Base-by-base conservation (phyloP, 2,888 invertebrate species). In the Meandrusa payeni region DNA sequence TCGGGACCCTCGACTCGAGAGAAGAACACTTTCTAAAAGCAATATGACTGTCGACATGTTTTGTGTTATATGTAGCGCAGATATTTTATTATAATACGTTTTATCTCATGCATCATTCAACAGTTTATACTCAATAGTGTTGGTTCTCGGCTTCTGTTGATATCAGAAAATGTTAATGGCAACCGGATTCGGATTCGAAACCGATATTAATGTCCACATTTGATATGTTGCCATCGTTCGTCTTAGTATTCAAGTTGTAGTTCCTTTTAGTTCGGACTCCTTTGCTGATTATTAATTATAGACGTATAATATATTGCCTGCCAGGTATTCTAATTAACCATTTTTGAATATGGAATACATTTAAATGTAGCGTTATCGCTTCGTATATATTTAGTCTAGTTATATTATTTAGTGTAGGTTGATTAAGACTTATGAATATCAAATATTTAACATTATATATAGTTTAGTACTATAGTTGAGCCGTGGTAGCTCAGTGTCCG, bases 81-180 rank as follows among this genome's bases (percentile, higher is more conserved):
- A n/a, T n/a, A n/a, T n/a, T n/a, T 28, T 13, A 32, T 24, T 40
- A 54, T 53, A 45, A 51, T 49, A 50, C 45, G 2, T 7, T 2
- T 40, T 53, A 38, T 43, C 69, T 78, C 68, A 78, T 81, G 73
- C 64, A 80, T 80, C 76, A 78, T 80, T 79, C 74, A 81, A 65
- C 73, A 76, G 72, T 74, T 76, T 75, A 76, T 64, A 62, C 55
- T 57, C 53, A 61, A 67, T 69, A 61, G 64, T 65, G 73, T 76
- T 68, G 63, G 61, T 60, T 73, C 55, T 64, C 63, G 59, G 81
- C 80, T 81, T 78, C 82, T 81, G 79, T 75, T 74, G 66, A 65
- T 78, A 78, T 78, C 70, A 67, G 64, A 69, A 76, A 73, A 80
- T 76, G 78, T 72, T 71, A 81, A 81, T 80, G 52, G 56, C 57